Percentiles rank a stretch among this genome's conserved stretches.
Conservation (phyloP, 2,888 invertebrate genomes). For the Melieria omissa region DNA sequence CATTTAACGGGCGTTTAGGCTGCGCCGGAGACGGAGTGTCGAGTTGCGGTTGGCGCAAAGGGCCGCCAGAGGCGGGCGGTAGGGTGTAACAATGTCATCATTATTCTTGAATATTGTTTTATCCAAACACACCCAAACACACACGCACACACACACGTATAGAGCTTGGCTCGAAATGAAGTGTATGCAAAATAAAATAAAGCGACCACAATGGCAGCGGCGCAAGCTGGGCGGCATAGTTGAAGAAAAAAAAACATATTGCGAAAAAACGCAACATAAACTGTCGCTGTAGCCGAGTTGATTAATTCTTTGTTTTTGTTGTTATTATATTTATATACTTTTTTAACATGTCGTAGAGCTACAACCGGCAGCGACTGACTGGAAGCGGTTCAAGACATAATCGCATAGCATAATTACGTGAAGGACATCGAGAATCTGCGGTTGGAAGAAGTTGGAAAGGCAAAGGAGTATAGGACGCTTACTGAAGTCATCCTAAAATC, state of each 20-base stretch:
- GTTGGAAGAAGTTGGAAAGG: too few species aligned
- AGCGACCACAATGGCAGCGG: neutral
- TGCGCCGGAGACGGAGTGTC: slow-evolving; percentile 32
- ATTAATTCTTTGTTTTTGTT: slow-evolving; percentile 50
- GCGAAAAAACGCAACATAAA: slow-evolving; percentile 52
- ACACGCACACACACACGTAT: slow-evolving; percentile 27
- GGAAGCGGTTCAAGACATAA: too few species aligned
- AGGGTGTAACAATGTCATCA: slow-evolving; percentile 61
- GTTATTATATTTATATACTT: neutral
- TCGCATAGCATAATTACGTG: too few species aligned
- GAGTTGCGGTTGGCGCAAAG: slow-evolving; percentile 41
- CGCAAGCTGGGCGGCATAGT: neutral
- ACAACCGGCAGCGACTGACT: slow-evolving; percentile 9
- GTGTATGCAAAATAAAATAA: neutral
- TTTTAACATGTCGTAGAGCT: neutral
- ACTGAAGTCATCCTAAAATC: too few species aligned
- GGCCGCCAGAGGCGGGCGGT: too few species aligned
- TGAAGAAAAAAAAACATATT: slow-evolving; percentile 36
- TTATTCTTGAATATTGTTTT: slow-evolving; percentile 63
- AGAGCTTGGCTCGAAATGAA: neutral
- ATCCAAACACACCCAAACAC: slow-evolving; percentile 54
- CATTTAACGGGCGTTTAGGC: slow-evolving; percentile 60
- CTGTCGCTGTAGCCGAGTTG: slow-evolving; percentile 59
- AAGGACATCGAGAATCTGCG: too few species aligned
- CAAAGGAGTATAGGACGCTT: too few species aligned